Percentiles rank a stretch among this genome's conserved stretches.
Evolutionary conservation across 2,797 vertebrate species (phyloP).

Genomic region (Cynopterus sphinx): DNA sequence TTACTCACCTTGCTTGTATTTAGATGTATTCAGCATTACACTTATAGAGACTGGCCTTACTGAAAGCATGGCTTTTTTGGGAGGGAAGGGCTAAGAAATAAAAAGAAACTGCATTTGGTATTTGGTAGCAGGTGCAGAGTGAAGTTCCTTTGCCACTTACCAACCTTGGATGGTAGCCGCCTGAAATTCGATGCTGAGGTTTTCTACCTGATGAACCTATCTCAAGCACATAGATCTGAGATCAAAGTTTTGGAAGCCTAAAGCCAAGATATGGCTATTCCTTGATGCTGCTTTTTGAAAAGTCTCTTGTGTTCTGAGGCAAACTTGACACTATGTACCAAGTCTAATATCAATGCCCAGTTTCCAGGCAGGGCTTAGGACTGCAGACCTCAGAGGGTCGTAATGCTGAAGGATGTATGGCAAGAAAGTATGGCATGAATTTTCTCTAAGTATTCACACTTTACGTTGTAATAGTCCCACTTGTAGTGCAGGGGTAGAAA

Average conservation of each 20-base stretch:
- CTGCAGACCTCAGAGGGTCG: background rate
- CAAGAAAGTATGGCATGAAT: background rate
- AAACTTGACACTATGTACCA: background rate
- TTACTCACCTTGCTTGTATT: background rate
- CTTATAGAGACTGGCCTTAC: background rate
- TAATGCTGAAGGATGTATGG: background rate
- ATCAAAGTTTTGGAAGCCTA: background rate
- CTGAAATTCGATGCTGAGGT: background rate
- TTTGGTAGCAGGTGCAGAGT: background rate
- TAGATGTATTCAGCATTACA: background rate
- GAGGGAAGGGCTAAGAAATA: background rate
- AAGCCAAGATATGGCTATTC: background rate
- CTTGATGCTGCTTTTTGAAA: background rate
- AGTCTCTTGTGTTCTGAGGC: background rate
- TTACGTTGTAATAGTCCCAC: background rate
- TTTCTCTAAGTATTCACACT: background rate
- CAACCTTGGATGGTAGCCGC: background rate
- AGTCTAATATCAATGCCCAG: background rate
- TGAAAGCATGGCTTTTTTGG: background rate
- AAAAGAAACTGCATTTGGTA: background rate
- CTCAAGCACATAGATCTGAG: background rate
- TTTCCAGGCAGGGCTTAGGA: background rate
- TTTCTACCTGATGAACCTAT: background rate
- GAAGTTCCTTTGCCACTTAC: background rate
- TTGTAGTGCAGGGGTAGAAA: background rate